Base-by-base conservation (phyloP, 2,888 invertebrate genomes). In the Drepanosiphum platanoidis region DNA sequence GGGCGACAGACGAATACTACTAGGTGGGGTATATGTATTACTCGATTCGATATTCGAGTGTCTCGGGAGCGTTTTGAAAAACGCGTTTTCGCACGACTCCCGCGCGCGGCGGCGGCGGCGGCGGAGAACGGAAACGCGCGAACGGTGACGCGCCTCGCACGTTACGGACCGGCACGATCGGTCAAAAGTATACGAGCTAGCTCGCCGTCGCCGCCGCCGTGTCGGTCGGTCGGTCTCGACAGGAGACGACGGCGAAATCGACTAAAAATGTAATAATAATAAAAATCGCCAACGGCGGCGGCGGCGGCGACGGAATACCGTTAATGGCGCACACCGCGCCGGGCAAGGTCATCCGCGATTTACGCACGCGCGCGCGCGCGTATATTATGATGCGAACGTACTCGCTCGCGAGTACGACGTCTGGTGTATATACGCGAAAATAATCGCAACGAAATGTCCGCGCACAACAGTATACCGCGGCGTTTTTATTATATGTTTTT, bases 281-380 rank as follows among this genome's bases (percentile, higher is more conserved):
- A 66, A 79, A 52, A 81, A 82, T 74, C 72, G 74, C 42, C 68
- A n/a, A 34, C 74, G 64, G 42, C 83, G 22, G 34, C 22, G 61
- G 42, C 36, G n/a, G 34, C 32, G 42, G 61, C 70, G 34, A 66
- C 13, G 5, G 42, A 66, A 75, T 83, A 83, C 83, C 74, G 83
- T 83, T 83, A 83, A 83, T 46, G 83, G 74, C 61, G n/a, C n/a
- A n/a, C n/a, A 61, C 61, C 71, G 9, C 61, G 34, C n/a, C 82
- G 15, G 58, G 82, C 83, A 83, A 83, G 83, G 83, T 83, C 83
- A 66, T 72, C 36, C 13, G 3, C 34, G 81, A 66, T 66, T 68
- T 46, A 46, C 68, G 46, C 27, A 22, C 22, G 1, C 5, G 39
- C 77, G 46, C 11, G 61, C 30, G 34, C n/a, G n/a, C n/a, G 68